Evolutionary conservation across 2,888 invertebrate species (phyloP).

Genomic region (Idaea straminata): DNA sequence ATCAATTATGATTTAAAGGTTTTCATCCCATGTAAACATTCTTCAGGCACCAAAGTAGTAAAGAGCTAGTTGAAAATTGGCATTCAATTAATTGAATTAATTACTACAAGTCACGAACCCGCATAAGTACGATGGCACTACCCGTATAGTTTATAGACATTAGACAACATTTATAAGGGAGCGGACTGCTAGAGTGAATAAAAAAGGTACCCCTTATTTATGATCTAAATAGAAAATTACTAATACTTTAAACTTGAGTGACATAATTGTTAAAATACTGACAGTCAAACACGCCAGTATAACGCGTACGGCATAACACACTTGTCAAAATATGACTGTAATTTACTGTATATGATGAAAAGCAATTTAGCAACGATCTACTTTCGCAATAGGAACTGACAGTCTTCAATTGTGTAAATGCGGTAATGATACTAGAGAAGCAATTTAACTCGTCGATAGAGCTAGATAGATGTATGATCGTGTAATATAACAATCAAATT

Average conservation of each 20-base stretch:
- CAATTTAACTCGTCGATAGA: conserved; percentile 41
- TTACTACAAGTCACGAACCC: conserved; percentile 51
- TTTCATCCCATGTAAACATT: neutral
- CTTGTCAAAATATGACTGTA: conserved; percentile 50
- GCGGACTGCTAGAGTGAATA: conserved; percentile 8
- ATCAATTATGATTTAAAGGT: conserved; percentile 4
- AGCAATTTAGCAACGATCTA: conserved; percentile 67
- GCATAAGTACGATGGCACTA: conserved; percentile 24
- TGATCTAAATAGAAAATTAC: conserved; percentile 3
- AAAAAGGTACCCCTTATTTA: neutral
- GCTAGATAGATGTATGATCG: conserved; percentile 36
- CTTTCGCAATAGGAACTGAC: conserved; percentile 67
- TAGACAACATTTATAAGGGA: conserved; percentile 20
- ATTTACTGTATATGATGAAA: conserved; percentile 67
- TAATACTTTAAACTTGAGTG: conserved; percentile 5
- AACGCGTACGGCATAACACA: conserved; percentile 37
- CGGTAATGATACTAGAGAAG: conserved; percentile 58
- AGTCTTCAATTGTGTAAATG: conserved; percentile 69
- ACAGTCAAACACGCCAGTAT: conserved; percentile 20
- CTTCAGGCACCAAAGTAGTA: neutral
- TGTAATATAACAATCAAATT: conserved; percentile 37
- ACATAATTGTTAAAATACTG: conserved; percentile 10
- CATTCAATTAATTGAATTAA: conserved; percentile 58
- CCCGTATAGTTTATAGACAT: conserved; percentile 20
- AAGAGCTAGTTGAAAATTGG: conserved; percentile 36